Evolutionary conservation across 1,140 invertebrate genomes (phyloP).

Genomic region (Pararge aegeria): DNA sequence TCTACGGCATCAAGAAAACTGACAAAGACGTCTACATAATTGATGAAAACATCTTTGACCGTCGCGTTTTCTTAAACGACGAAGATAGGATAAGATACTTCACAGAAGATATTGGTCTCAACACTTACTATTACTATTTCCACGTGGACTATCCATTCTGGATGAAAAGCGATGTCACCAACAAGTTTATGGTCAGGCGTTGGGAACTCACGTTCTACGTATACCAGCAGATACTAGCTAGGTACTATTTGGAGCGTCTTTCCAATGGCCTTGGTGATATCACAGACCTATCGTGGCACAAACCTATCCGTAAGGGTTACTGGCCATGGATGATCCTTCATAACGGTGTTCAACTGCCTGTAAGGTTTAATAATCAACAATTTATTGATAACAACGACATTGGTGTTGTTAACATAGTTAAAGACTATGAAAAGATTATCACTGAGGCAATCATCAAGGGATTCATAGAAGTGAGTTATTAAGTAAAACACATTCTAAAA

Average conservation of each 20-base stretch:
- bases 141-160: conserved; percentile 85
- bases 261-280: conserved; percentile 82
- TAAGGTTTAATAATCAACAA: conserved; percentile 81
- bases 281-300: conserved; percentile 69
- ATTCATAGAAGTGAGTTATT: conserved; percentile 74
- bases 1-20: conserved; percentile 66
- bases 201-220: conserved; percentile 82
- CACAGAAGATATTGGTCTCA: conserved; percentile 85
- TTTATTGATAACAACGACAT: conserved; percentile 76
- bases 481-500: background rate
- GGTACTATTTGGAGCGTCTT: conserved; percentile 84
- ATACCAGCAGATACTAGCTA: conserved; percentile 82
- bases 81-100: conserved; percentile 82
- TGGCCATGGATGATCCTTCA: conserved; percentile 82
- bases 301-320: conserved; percentile 80
- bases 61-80: conserved; percentile 56
- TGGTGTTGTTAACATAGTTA: conserved; percentile 73
- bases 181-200: conserved; percentile 79
- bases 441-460: conserved; percentile 84
- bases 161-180: conserved; percentile 78
- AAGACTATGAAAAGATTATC: conserved; percentile 82
- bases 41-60: conserved; percentile 68
- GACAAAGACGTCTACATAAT: conserved; percentile 68
- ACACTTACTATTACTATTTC: conserved; percentile 85
- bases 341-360: conserved; percentile 83